phyloP scores from a whole-genome alignment of 2,797 vertebrate species.

The Nasua narica region DNA sequence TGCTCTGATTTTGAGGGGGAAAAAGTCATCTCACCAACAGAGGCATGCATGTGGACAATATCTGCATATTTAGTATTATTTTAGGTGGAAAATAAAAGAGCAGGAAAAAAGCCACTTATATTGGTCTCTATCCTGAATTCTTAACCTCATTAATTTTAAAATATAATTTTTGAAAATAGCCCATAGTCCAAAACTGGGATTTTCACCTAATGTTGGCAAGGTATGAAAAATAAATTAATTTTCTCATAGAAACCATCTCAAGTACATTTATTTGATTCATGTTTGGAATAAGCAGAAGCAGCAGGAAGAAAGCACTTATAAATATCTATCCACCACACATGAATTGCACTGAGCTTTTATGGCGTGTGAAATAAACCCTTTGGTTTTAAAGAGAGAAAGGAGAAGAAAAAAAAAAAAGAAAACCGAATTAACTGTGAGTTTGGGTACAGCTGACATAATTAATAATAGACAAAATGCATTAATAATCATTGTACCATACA shows the following conservation, averaged over 20 bases:
- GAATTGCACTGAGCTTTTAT: neutral
- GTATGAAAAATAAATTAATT: conserved; percentile 15
- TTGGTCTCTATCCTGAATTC: neutral
- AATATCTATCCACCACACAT: neutral
- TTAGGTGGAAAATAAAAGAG: neutral
- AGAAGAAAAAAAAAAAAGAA: neutral
- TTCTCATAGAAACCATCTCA: neutral
- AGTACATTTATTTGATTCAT: neutral
- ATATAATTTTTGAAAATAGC: neutral
- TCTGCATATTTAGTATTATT: neutral
- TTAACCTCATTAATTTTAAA: neutral
- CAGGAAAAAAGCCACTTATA: neutral
- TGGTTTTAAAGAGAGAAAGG: neutral
- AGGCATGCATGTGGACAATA: neutral
- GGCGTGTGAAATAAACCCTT: neutral
- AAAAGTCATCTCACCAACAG: neutral
- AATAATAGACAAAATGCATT: neutral
- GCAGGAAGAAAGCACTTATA: neutral
- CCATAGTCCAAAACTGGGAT: neutral
- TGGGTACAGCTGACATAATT: neutral
- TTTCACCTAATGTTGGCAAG: neutral
- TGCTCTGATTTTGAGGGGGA: neutral
- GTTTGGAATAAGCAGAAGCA: neutral
- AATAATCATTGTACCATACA: neutral
- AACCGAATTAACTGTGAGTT: neutral